phyloP scores from a whole-genome alignment of 2,888 invertebrate genomes.

The Congeria kusceri region DNA sequence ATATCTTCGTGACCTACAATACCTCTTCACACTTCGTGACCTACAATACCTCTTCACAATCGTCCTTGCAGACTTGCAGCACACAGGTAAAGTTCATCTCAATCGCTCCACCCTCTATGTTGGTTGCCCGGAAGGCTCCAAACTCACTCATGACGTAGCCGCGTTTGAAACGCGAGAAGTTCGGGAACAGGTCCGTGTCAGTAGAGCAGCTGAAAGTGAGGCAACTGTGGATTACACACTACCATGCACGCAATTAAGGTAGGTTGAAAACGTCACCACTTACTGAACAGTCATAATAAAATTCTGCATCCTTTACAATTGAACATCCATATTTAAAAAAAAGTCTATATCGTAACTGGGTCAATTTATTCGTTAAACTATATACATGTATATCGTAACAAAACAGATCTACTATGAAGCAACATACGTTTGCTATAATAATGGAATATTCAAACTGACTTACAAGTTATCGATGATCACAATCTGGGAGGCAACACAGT shows the following conservation, averaged over 20 bases:
- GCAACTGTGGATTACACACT: too few species aligned
- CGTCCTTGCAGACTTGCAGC: conserved; percentile 59
- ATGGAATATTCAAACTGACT: conserved; percentile 14
- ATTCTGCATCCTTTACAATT: too few species aligned
- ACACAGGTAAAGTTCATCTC: conserved; percentile 65
- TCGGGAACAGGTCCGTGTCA: conserved; percentile 62
- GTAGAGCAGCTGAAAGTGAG: conserved; percentile 58
- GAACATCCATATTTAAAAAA: too few species aligned
- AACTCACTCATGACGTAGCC: conserved; percentile 64
- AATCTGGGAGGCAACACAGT: conserved; percentile 60
- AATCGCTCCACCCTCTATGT: conserved; percentile 50
- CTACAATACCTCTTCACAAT: conserved; percentile 56
- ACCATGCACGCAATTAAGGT: too few species aligned
- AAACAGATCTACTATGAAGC: too few species aligned
- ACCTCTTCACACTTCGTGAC: too few species aligned
- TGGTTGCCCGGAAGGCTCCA: conserved; percentile 65
- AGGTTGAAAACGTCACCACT: too few species aligned
- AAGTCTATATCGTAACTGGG: too few species aligned
- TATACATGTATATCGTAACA: too few species aligned
- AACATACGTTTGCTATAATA: too few species aligned
- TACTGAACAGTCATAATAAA: too few species aligned
- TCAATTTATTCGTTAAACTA: neutral
- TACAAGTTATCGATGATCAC: conserved; percentile 64
- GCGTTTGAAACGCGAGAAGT: conserved; percentile 49
- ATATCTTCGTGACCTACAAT: neutral